Base-by-base conservation (phyloP, 2,113 vertebrate genomes). In the Cyanistes caeruleus region DNA sequence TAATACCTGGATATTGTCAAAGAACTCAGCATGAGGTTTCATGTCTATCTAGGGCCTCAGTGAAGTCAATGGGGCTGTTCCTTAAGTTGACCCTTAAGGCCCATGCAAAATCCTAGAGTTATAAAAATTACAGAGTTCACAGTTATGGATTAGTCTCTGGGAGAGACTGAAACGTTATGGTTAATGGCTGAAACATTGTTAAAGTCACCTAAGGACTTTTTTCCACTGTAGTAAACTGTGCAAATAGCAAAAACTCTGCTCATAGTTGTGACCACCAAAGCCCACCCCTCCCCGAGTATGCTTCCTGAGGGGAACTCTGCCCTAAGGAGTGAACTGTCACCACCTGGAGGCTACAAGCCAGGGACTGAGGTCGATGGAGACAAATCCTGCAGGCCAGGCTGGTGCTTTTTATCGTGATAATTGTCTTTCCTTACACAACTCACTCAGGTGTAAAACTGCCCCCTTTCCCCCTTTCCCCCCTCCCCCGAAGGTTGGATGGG, bases 401-500 rank as follows among this genome's bases (percentile, higher is more conserved):
- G 23, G 12, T 24, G 28, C 7, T 39, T 53, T 53, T 68, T 20
- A 16, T 24, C 28, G 7, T 9, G 7, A 55, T 20, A 46, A n/a
- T 78, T 46, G 18, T 44, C 33, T 27, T 52, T 35, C 62, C 46
- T 53, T 53, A 24, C 12, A 19, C 8, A 60, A 23, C 15, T 31
- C 2, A 4, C 5, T 35, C 27, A 8, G 28, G 5, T 52, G 12
- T 23, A 60, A 69, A 62, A 46, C 5, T 33, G 10, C 8, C 3
- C 2, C 27, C 44, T 15, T 23, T 69, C 4, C 6, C 13, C 37
- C 33, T 4, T 39, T 39, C 11, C 39, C 39, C 30, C 7, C 9
- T 5, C 7, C 9, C 0, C 0, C 33, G 15, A 39, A 69, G 4
- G 6, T 62, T 31, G 20, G 15, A 43, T 23, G 15, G 15, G 15